Conservation (phyloP, 2,797 vertebrate species). For the Luscinia luscinia region DNA sequence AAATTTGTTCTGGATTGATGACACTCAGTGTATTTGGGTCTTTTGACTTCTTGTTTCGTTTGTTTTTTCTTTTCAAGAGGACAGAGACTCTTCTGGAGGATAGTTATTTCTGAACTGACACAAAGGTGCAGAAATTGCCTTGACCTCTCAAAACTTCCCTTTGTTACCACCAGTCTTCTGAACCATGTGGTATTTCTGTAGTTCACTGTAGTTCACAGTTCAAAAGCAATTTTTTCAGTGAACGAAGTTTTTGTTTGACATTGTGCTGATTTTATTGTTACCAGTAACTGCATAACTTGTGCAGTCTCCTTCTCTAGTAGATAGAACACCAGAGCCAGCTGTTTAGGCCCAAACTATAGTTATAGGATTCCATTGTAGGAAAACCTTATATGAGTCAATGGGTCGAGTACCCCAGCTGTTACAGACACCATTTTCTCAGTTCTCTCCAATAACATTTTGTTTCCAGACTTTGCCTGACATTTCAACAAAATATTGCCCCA, state of each 20-base stretch:
- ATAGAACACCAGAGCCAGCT: neutral
- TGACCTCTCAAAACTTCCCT: neutral
- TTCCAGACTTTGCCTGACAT: neutral
- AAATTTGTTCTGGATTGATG: neutral
- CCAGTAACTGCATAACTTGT: neutral
- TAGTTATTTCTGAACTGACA: neutral
- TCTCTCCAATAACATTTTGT: neutral
- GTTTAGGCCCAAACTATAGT: neutral
- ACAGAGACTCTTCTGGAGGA: neutral
- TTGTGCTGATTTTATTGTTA: neutral
- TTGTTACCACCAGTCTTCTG: neutral
- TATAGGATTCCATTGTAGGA: neutral
- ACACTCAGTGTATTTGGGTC: neutral
- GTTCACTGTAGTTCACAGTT: neutral
- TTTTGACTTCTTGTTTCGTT: neutral
- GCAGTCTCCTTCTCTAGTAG: neutral
- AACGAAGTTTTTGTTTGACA: neutral
- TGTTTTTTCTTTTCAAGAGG: neutral
- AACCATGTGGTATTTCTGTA: neutral
- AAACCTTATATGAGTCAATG: neutral
- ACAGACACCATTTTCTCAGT: neutral
- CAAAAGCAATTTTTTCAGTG: neutral
- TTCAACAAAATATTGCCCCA: neutral
- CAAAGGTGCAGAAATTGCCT: neutral
- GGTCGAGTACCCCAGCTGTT: neutral